Percentiles rank a stretch among this genome's conserved stretches.
Conservation (phyloP, 2,113 vertebrate genomes). For the Dasyurus viverrinus region DNA sequence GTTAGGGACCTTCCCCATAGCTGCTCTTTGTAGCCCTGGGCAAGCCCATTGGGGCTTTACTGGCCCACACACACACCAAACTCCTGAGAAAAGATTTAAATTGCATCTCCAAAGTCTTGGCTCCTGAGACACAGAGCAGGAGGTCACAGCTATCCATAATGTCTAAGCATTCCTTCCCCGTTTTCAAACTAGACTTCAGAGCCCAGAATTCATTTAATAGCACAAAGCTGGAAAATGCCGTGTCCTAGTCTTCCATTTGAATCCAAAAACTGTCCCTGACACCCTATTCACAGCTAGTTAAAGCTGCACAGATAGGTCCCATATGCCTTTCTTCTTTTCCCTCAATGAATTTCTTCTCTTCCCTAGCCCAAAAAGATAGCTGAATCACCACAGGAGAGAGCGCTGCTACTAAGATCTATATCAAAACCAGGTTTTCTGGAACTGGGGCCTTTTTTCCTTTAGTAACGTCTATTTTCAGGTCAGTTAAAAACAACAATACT, state of each 20-base stretch:
- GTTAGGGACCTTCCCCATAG: too few species aligned
- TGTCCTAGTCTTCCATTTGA: neutral
- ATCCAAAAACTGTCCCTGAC: neutral
- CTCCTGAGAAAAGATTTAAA: conserved; percentile 22
- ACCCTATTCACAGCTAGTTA: neutral
- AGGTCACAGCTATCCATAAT: neutral
- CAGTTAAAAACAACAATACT: conserved; percentile 18
- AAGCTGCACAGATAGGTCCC: neutral
- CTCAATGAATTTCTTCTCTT: neutral
- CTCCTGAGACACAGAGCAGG: neutral
- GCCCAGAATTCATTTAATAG: neutral
- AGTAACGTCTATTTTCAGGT: conserved; percentile 25
- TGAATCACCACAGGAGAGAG: neutral
- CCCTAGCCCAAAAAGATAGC: neutral
- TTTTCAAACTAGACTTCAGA: neutral
- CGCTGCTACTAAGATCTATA: conserved; percentile 15
- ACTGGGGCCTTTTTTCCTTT: neutral
- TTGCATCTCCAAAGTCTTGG: neutral
- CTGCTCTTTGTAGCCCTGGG: neutral
- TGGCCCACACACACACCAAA: neutral
- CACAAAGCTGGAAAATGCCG: neutral
- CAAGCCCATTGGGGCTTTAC: conserved; percentile 8
- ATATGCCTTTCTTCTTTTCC: neutral
- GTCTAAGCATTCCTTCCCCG: neutral
- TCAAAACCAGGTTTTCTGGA: conserved; percentile 15